Evolutionary conservation across 2,797 vertebrate species (phyloP), one percentile per base, ranked within the genome.

Genomic region (Nannoperca obscura): DNA sequence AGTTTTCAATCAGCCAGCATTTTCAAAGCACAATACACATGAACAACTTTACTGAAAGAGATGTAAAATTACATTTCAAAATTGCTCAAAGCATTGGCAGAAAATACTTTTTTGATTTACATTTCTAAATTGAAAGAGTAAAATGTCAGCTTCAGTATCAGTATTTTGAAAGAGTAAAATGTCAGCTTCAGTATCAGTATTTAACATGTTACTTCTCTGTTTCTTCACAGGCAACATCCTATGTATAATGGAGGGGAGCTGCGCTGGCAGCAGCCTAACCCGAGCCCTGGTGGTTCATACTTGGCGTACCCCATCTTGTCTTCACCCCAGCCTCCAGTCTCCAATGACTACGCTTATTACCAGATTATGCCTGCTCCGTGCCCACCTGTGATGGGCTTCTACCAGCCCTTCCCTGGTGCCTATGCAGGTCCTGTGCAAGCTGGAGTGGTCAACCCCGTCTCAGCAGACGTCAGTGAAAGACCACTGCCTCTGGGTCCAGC

Each of bases 331-430:
- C 97, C 97, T 10, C 96, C 97, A 20, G 96, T 99, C 80, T 97
- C 97, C 85, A 95, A 96, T 9, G 98, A 99, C 80, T 99, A 98
- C 32, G 88, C 97, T 0, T 99, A 99, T 75, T 99, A 98, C 76
- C 97, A 98, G 92, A 93, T 99, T 80, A 98, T 99, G 97, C 97
- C 97, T 52, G 96, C 98, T n/a, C 96, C 97, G 0, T 99, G 98
- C 87, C 95, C 97, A 46, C 97, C 98, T 42, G 96, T 99, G 80
- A 98, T 99, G 98, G 98, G 98, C 71, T 99, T 99, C 91, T 99
- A 99, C 86, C 98, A 99, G 92, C 97, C 97, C 50, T 98, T 99
- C 76, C 97, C 97, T 42, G 67, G 96, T 4, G 93, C 97, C 0
- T 99, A 97, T 32, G 90, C 96, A 3, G 92, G 95, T 13, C 95